Evolutionary conservation across 1,140 invertebrate species (phyloP), one percentile per base, ranked within the genome.

Genomic region (Gyrodactylus bullatarudis): DNA sequence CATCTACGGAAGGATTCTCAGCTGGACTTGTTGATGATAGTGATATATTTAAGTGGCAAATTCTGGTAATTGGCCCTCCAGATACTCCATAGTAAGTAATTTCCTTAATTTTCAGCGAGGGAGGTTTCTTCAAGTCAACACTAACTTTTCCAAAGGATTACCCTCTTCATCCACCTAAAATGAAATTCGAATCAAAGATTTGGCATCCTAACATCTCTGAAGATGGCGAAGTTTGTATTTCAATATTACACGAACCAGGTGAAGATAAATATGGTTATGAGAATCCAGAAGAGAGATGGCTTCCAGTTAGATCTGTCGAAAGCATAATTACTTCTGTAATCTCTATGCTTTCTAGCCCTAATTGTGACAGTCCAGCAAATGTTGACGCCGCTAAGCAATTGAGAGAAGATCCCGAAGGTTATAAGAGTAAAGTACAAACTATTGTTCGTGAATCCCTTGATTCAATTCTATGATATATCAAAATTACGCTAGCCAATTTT

Each of bases 191-290:
- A 20, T 73, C 74, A 21, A n/a, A 54, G 23, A 74, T 74, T 26
- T 74, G 34, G 24, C 74, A 74, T 23, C 74, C 74, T 0, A 74
- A 74, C 26, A 26, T 96, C 76, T 96, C 96, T 81, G 82, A 89
- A 20, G 92, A 96, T 85, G 92, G 92, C 0, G 82, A 91, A 79
- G 95, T 99, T 0, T 99, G 95, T 80, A 99, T 99, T 79, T 96
- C 92, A 74, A 99, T 99, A 79, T 83, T 99, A 21, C 95, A 99
- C 83, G 89, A 94, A 0, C 94, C 95, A 1, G 92, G 92, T 24
- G 94, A 99, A 83, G 95, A 99, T 84, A 95, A 94, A 0, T 94
- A 95, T 87, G 94, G 94, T 0, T 99, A 99, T 78, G 95, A 99
- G 81, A 89, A 89, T 26, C 95, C 90, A 79, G 88, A 91, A 2